Evolutionary conservation across 1,140 invertebrate species (phyloP).

Genomic region (Neodiprion lecontei): DNA sequence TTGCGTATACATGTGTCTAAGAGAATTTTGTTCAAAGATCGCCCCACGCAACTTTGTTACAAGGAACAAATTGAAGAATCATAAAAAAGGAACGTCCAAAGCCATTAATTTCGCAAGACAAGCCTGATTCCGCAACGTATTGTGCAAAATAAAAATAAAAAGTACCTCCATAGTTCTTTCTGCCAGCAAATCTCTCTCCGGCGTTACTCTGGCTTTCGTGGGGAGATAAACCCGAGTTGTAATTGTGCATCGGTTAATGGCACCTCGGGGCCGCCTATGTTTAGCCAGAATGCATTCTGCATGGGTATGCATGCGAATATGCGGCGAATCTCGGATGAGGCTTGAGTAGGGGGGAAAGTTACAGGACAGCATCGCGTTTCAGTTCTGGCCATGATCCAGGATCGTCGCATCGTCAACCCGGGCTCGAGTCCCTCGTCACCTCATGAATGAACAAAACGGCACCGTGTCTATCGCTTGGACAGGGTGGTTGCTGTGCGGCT

Average conservation of each 20-base stretch:
- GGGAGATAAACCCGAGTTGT: background rate
- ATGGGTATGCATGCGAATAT: background rate
- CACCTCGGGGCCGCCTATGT: slow-evolving; percentile 2
- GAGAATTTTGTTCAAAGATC: background rate
- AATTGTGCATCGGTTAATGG: background rate
- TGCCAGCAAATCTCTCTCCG: no score
- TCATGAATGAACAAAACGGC: slow-evolving; percentile 9
- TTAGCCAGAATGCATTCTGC: slow-evolving; percentile 11
- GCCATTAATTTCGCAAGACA: no score
- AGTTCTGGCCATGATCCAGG: slow-evolving; percentile 2
- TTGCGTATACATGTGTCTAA: no score
- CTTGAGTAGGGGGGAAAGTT: background rate
- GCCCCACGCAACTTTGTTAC: background rate
- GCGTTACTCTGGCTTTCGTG: no score
- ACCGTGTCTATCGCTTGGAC: background rate
- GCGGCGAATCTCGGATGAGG: background rate
- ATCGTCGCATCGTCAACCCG: background rate
- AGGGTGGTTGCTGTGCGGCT: no score
- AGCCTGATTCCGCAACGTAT: no score
- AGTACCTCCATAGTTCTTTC: no score
- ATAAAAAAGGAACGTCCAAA: background rate
- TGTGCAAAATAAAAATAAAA: no score
- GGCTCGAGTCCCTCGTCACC: background rate
- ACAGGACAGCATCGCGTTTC: slow-evolving; percentile 13
- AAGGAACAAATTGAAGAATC: slow-evolving; percentile 11